phyloP scores from a whole-genome alignment of 2,113 vertebrate species.

The Tympanuchus pallidicinctus region DNA sequence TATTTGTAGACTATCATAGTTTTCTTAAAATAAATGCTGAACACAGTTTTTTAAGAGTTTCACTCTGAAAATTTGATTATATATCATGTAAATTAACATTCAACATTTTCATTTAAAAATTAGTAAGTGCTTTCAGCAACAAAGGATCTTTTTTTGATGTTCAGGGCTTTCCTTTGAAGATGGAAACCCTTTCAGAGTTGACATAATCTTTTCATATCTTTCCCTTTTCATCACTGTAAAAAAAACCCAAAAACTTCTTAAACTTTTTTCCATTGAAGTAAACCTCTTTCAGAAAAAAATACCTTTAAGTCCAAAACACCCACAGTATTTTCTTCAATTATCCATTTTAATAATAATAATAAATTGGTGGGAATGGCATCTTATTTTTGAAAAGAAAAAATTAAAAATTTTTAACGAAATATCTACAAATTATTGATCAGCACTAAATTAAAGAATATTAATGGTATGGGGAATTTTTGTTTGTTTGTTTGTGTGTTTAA shows the following conservation, averaged over 20 bases:
- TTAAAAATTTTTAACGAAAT: not conserved
- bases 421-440: not conserved
- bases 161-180: fast-evolving
- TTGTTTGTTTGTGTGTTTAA: not conserved
- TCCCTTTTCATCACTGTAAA: not conserved
- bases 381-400: not conserved
- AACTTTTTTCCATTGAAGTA: not conserved
- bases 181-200: not conserved
- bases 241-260: not conserved
- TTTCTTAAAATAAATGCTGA: not conserved
- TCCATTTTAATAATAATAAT: not conserved
- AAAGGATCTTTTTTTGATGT: not conserved
- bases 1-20: not conserved
- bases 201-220: not conserved
- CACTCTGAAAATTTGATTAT: not conserved
- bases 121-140: not conserved
- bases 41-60: not conserved
- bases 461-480: not conserved
- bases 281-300: not conserved
- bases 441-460: not conserved
- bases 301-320: not conserved
- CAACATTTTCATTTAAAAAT: not conserved
- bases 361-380: not conserved
- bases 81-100: not conserved
- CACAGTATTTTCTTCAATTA: not conserved